phyloP scores from a whole-genome alignment of 2,113 vertebrate genomes.

The Neolamprologus falcicula region DNA sequence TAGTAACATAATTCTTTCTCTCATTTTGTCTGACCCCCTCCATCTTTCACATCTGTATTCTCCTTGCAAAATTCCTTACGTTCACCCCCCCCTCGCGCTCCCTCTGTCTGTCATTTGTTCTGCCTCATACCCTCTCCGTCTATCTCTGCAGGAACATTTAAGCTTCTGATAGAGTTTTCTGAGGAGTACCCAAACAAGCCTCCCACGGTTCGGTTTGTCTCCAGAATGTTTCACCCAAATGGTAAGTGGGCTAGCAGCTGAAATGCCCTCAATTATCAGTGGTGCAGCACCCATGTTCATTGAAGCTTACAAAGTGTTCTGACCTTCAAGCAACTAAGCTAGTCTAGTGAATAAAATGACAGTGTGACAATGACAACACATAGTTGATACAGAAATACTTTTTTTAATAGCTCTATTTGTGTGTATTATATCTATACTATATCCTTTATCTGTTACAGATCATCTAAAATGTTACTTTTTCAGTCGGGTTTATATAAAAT shows the following conservation, averaged over 20 bases:
- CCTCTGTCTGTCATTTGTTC: neutral
- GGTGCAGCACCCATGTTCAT: neutral
- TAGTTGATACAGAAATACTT: neutral
- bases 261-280: neutral
- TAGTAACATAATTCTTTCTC: conserved; percentile 2
- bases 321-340: neutral
- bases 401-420: neutral
- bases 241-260: conserved; percentile 72
- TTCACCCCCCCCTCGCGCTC: neutral
- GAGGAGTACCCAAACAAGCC: conserved; percentile 99
- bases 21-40: neutral
- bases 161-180: conserved; percentile 99
- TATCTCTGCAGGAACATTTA: conserved; percentile 88
- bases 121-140: neutral
- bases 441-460: neutral
- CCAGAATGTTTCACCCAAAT: conserved; percentile 99
- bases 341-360: neutral
- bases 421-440: neutral
- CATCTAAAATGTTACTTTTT: neutral
- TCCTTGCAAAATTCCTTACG: neutral
- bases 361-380: neutral
- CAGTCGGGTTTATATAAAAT: neutral
- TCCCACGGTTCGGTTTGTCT: conserved; percentile 96
- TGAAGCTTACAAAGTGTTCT: neutral
- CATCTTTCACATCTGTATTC: neutral